Evolutionary conservation across 1,140 invertebrate species (phyloP).

Genomic region (Drosophila kohkoa): DNA sequence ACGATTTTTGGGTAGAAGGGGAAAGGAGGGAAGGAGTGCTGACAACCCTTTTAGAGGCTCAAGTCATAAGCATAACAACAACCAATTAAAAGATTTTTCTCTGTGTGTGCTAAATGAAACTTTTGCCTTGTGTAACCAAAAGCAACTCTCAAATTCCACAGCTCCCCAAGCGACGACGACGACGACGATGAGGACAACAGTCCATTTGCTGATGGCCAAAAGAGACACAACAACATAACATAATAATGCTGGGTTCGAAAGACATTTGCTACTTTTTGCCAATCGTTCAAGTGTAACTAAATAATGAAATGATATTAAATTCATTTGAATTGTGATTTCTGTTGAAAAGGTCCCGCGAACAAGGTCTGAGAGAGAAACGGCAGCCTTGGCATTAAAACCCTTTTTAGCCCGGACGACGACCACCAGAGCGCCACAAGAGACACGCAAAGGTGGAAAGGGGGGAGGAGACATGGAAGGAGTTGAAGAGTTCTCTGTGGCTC

Average conservation of each 20-base stretch:
- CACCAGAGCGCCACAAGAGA: constrained; percentile 58
- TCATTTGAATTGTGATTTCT: constrained; percentile 85
- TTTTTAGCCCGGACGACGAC: constrained; percentile 56
- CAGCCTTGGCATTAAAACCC: constrained; percentile 42
- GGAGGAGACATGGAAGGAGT: too few relatives aligned
- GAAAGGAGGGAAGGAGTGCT: not conserved
- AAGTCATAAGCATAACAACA: constrained; percentile 57
- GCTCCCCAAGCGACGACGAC: not conserved
- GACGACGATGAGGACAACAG: not conserved
- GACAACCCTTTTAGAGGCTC: constrained; percentile 63
- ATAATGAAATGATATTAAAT: constrained; percentile 85
- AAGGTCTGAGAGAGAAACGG: constrained; percentile 23
- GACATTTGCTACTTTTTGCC: constrained; percentile 73
- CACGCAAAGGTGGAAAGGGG: not conserved
- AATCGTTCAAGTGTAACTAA: constrained; percentile 83
- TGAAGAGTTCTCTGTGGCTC: not conserved
- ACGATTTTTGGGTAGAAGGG: constrained; percentile 2
- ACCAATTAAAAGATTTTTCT: constrained; percentile 78
- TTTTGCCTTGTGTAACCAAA: constrained; percentile 59
- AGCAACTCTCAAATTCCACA: constrained; percentile 65
- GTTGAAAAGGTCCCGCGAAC: constrained; percentile 68
- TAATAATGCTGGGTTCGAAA: constrained; percentile 17
- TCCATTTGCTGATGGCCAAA: constrained; percentile 1
- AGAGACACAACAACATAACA: constrained; percentile 14
- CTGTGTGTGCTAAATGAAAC: constrained; percentile 51